phyloP scores from a whole-genome alignment of 2,888 invertebrate species.

The Dynastes maya region DNA sequence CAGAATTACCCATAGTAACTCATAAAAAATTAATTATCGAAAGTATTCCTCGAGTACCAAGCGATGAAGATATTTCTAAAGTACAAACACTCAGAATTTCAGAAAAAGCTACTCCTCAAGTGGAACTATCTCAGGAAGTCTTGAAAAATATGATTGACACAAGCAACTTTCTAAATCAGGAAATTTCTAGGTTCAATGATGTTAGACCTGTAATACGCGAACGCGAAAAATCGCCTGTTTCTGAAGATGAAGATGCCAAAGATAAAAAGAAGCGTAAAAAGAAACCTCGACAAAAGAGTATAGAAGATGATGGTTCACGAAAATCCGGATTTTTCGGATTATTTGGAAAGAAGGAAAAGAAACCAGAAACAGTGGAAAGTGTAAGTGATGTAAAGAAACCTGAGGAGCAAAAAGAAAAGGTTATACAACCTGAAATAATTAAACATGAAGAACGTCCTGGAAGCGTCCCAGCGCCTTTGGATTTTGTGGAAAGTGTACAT shows the following conservation, averaged over 20 bases:
- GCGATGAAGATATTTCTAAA: constrained; percentile 21
- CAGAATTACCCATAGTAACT: background rate
- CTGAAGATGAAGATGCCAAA: constrained; percentile 32
- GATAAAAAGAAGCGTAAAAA: constrained; percentile 53
- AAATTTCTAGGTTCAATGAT: constrained; percentile 51
- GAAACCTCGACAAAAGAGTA: constrained; percentile 41
- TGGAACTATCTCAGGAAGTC: constrained; percentile 43
- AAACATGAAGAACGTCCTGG: constrained; percentile 25
- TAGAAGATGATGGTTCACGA: constrained; percentile 54
- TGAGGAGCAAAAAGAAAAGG: constrained; percentile 20
- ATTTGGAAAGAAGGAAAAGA: constrained; percentile 59
- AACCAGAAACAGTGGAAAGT: constrained; percentile 26
- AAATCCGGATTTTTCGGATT: constrained; percentile 57
- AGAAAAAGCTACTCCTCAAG: constrained; percentile 31
- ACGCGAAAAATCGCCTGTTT: constrained; percentile 16
- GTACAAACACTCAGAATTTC: constrained; percentile 32
- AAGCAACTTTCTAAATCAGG: constrained; percentile 48
- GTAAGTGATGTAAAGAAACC: constrained; percentile 2
- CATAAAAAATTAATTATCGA: constrained; percentile 14
- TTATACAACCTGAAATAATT: constrained; percentile 14
- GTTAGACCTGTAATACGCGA: constrained; percentile 39
- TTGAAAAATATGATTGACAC: constrained; percentile 50
- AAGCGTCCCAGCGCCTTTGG: constrained; percentile 4
- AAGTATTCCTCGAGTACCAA: background rate
- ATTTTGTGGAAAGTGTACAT: constrained; percentile 47